Evolutionary conservation across 2,113 vertebrate genomes (phyloP).

Genomic region (Xyliphius kryptos): DNA sequence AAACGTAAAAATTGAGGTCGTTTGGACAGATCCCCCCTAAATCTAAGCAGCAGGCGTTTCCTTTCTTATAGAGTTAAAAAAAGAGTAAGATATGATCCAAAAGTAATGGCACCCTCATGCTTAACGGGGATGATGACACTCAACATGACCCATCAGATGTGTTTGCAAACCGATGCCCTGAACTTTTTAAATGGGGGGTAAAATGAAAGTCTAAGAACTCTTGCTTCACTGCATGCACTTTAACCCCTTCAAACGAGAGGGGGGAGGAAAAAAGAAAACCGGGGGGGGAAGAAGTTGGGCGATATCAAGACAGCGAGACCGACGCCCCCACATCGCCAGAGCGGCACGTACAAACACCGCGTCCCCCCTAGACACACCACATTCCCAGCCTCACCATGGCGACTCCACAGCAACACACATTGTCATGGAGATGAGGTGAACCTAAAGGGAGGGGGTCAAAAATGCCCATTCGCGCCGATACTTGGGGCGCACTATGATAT

Average conservation of each 20-base stretch:
- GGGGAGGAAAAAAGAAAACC: not conserved
- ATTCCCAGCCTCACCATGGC: conserved; percentile 76
- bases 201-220: conserved; percentile 46
- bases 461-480: conserved; percentile 35
- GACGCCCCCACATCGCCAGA: conserved; percentile 46
- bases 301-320: conserved; percentile 33
- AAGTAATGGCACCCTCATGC: too few species aligned
- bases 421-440: conserved; percentile 84
- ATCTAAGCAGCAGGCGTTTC: too few species aligned
- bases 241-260: conserved; percentile 37
- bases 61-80: too few species aligned
- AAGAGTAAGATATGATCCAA: too few species aligned
- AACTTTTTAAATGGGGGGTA: not conserved
- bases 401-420: conserved; percentile 75
- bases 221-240: conserved; percentile 53
- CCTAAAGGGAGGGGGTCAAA: conserved; percentile 42
- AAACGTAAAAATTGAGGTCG: too few species aligned
- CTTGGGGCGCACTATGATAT: conserved; percentile 38
- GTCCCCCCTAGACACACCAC: conserved; percentile 53
- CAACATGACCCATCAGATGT: too few species aligned
- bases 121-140: too few species aligned
- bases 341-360: conserved; percentile 48
- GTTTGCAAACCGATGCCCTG: too few species aligned
- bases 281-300: conserved; percentile 32
- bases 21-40: too few species aligned